Conservation (phyloP, 2,888 invertebrate genomes). For the Gordius sp. region DNA sequence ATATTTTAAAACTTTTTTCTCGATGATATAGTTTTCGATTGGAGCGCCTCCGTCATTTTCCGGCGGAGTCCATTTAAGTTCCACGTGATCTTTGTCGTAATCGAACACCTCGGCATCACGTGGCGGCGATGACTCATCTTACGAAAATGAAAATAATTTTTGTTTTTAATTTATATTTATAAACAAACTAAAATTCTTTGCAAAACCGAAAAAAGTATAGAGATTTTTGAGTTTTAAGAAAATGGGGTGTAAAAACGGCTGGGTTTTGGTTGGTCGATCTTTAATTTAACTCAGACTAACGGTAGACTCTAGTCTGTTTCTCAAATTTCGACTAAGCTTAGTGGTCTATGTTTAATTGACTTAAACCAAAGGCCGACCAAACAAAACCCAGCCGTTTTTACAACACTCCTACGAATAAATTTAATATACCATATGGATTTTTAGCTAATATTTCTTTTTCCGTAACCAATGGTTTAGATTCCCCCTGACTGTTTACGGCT, state of each 20-base stretch:
- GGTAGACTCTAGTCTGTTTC: no score
- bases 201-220: neutral
- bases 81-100: slow-evolving; percentile 27
- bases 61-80: slow-evolving; percentile 27
- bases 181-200: neutral
- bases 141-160: neutral
- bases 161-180: neutral
- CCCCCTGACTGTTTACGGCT: slow-evolving; percentile 30
- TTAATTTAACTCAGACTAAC: no score
- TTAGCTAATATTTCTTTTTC: slow-evolving; percentile 30
- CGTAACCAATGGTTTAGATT: slow-evolving; percentile 31
- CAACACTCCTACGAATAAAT: slow-evolving; percentile 2
- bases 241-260: no score
- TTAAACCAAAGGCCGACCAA: no score
- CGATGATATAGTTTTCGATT: slow-evolving; percentile 26
- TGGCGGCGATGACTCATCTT: slow-evolving; percentile 27
- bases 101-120: slow-evolving; percentile 28
- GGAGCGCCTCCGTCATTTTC: slow-evolving; percentile 27
- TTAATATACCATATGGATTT: slow-evolving; percentile 32
- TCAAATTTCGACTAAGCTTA: no score
- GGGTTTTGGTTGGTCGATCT: no score
- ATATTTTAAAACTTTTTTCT: slow-evolving; percentile 28
- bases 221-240: neutral
- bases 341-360: no score
- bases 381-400: no score